Evolutionary conservation across 2,888 invertebrate genomes (phyloP).

Genomic region (Dasypolia templi): DNA sequence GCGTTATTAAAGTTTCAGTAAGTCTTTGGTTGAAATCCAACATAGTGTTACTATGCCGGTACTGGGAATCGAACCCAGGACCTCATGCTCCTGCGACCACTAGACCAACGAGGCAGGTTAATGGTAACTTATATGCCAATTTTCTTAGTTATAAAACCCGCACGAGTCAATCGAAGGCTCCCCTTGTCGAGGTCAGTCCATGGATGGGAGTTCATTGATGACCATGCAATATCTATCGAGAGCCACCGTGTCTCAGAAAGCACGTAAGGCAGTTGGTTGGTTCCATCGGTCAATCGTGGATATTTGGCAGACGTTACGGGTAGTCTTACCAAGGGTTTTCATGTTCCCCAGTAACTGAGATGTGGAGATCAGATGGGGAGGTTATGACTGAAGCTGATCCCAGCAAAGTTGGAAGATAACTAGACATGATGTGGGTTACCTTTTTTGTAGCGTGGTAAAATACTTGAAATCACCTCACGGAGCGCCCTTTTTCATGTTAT

Average conservation of each 20-base stretch:
- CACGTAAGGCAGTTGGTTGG: not conserved
- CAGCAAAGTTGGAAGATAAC: not conserved
- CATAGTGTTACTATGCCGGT: too few species aligned
- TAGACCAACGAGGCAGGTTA: too few species aligned
- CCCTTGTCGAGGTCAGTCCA: not conserved
- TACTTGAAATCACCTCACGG: not conserved
- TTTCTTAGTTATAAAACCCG: not conserved
- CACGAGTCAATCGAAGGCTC: not conserved
- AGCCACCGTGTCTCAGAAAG: not conserved
- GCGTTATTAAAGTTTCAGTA: slow-evolving; percentile 7
- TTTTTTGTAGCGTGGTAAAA: too few species aligned
- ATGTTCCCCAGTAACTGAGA: not conserved
- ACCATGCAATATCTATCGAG: not conserved
- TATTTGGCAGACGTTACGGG: not conserved
- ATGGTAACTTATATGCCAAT: slow-evolving; percentile 1
- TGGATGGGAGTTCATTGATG: not conserved
- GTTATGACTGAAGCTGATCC: too few species aligned
- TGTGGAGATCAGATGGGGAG: not conserved
- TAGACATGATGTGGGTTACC: too few species aligned
- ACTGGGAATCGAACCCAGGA: too few species aligned
- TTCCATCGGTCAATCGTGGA: not conserved
- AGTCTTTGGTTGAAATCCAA: too few species aligned
- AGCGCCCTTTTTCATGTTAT: not conserved
- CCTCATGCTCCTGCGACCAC: too few species aligned
- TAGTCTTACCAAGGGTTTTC: not conserved